Percentiles rank a stretch among this genome's conserved stretches.
Evolutionary conservation across 2,888 invertebrate species (phyloP).

Genomic region (Byasa hedistus): DNA sequence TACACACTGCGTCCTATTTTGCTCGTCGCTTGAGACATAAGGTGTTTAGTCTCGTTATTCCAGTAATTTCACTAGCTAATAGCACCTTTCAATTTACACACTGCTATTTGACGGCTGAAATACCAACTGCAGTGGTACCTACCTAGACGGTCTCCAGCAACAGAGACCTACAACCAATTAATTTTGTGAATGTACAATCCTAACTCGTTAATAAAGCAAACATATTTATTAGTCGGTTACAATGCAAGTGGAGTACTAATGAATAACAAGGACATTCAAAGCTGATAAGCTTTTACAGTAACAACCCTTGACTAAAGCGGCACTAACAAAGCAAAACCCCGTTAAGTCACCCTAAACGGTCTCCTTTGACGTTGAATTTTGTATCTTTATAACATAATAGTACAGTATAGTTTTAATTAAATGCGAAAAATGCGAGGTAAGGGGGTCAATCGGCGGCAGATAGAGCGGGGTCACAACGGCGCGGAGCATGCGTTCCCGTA

Average conservation of each 20-base stretch:
- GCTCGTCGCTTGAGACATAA: too few relatives aligned
- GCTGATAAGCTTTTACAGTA: conserved; percentile 53
- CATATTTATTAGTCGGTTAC: neutral
- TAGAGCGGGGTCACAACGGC: conserved; percentile 70
- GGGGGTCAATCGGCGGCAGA: conserved; percentile 58
- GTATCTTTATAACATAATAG: conserved; percentile 38
- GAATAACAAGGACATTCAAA: conserved; percentile 42
- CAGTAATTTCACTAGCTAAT: too few relatives aligned
- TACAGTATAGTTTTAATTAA: conserved; percentile 56
- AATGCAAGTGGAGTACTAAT: conserved; percentile 30
- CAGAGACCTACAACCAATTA: too few relatives aligned
- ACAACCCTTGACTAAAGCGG: conserved; percentile 64
- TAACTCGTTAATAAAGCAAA: too few relatives aligned
- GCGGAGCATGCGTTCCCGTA: conserved; percentile 75
- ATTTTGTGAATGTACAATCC: too few relatives aligned
- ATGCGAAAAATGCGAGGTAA: conserved; percentile 49
- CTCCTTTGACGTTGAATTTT: conserved; percentile 38
- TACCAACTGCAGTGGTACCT: too few relatives aligned
- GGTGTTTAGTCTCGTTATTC: too few relatives aligned
- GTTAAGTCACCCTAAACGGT: conserved; percentile 52
- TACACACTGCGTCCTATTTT: too few relatives aligned
- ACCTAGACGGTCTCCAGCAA: too few relatives aligned
- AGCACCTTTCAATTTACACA: too few relatives aligned
- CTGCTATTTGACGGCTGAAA: too few relatives aligned
- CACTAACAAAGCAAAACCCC: conserved; percentile 54